Base-by-base conservation (phyloP, 2,113 vertebrate species). In the Salvelinus namaycush region DNA sequence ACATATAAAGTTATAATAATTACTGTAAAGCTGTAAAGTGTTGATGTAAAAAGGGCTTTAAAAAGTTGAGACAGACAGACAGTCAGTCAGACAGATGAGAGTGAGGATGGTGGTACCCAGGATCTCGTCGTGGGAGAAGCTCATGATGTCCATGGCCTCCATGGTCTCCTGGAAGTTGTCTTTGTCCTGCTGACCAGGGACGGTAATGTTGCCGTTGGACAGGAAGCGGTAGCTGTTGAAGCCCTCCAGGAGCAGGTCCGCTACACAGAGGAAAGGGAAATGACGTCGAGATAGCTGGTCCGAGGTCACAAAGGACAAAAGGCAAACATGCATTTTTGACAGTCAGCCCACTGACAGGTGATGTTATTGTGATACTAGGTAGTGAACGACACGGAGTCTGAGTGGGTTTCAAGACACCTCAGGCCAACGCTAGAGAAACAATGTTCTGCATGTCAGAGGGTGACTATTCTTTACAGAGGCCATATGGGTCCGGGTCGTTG, bases 101-200 rank as follows among this genome's bases (percentile, higher is more conserved):
- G 0, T 2, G 26, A 72, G 62, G 68, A 76, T 68, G 1, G 12
- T 64, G 9, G 60, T 49, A 70, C 68, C 34, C 34, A 70, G 68
- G 71, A 99, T 96, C 92, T 99, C 98, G 0, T 99, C 98, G 0
- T 99, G 96, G 3, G 94, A 93, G 90, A 99, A 99, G 72, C 97
- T 97, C 98, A 99, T 99, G 81, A 99, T 99, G 79, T 96, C 95
- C 98, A 99, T 99, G 34, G 98, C 97, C 77, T 99, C 98, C 96
- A 99, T 95, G 0, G 98, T 99, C 87, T 99, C 98, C 89, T 99
- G 97, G 68, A 99, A 99, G 86, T 99, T 99, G 59, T 99, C 98
- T 82, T 99, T 99, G 93, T 99, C 98, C 83, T 99, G 97, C 26
- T 99, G 98, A 6, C 98, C 98, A n/a, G 98, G 98, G 83, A 99